phyloP scores from a whole-genome alignment of 2,113 vertebrate species.

The Mobula hypostoma region DNA sequence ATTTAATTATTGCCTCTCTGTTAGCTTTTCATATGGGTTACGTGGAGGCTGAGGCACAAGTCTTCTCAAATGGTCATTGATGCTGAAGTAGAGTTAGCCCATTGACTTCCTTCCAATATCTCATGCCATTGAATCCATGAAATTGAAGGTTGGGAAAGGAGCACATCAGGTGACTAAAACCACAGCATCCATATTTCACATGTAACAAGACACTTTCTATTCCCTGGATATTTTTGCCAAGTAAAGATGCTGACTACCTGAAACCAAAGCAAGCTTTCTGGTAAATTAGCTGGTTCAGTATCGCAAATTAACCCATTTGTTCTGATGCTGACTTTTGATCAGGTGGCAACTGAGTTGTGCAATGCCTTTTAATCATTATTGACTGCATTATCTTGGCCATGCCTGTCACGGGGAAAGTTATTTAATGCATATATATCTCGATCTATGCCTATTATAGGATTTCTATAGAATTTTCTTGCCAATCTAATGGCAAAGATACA shows the following conservation, averaged over 20 bases:
- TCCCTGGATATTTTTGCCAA: not conserved
- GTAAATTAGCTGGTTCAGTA: not conserved
- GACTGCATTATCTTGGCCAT: not conserved
- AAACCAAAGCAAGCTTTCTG: not conserved
- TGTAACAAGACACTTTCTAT: too few species aligned
- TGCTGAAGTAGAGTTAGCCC: too few species aligned
- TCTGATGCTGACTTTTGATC: not conserved
- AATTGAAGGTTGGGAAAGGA: too few species aligned
- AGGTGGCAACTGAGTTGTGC: not conserved
- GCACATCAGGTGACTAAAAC: too few species aligned
- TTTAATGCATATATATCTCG: not conserved
- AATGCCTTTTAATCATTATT: not conserved
- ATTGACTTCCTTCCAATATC: too few species aligned
- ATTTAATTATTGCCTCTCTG: not conserved
- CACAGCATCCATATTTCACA: too few species aligned
- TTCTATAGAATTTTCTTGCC: not conserved
- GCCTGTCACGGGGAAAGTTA: not conserved
- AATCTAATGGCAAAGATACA: not conserved
- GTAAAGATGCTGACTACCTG: not conserved
- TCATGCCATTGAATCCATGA: too few species aligned
- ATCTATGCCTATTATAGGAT: not conserved
- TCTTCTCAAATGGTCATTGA: too few species aligned
- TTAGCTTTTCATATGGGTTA: not conserved
- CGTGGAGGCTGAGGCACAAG: not conserved
- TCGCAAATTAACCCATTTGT: not conserved